phyloP scores from a whole-genome alignment of 1,140 invertebrate genomes.

The Rhynchophorus ferrugineus region DNA sequence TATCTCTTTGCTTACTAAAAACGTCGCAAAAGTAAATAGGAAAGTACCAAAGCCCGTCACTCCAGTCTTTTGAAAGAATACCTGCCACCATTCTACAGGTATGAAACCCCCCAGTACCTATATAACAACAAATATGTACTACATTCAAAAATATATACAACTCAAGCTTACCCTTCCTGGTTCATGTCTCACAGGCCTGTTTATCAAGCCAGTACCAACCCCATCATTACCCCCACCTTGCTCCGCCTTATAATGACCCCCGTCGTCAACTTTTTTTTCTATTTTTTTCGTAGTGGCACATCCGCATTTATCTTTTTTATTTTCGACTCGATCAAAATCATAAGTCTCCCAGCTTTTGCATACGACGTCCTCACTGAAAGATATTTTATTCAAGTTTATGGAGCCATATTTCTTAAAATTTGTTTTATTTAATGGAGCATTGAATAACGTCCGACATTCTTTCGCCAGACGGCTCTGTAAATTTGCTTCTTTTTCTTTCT shows the following conservation, averaged over 20 bases:
- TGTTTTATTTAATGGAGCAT: neutral
- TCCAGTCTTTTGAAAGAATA: slow-evolving; percentile 91
- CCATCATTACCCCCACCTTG: neutral
- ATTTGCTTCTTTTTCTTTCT: slow-evolving; percentile 15
- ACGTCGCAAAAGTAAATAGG: slow-evolving; percentile 66
- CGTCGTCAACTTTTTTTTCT: no score
- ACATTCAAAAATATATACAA: neutral
- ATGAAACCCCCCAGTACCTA: slow-evolving; percentile 76
- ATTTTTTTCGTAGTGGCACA: no score
- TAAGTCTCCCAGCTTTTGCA: neutral
- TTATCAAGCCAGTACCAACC: neutral
- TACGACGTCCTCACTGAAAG: neutral
- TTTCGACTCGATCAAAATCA: neutral
- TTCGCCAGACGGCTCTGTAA: slow-evolving; percentile 13
- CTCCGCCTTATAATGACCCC: neutral
- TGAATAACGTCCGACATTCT: slow-evolving; percentile 8
- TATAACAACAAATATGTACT: neutral
- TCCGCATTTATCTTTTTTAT: no score
- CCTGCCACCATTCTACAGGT: slow-evolving; percentile 87
- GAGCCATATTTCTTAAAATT: neutral
- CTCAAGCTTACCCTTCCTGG: slow-evolving; percentile 24
- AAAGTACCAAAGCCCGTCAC: slow-evolving; percentile 84
- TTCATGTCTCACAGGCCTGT: slow-evolving; percentile 20
- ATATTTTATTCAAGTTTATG: neutral
- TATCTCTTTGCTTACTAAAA: slow-evolving; percentile 82